These are phyloP conservation scores for Trilocha varians DNA, from an alignment of 2,888 invertebrate species.

Conservation along the genomic window DNA sequence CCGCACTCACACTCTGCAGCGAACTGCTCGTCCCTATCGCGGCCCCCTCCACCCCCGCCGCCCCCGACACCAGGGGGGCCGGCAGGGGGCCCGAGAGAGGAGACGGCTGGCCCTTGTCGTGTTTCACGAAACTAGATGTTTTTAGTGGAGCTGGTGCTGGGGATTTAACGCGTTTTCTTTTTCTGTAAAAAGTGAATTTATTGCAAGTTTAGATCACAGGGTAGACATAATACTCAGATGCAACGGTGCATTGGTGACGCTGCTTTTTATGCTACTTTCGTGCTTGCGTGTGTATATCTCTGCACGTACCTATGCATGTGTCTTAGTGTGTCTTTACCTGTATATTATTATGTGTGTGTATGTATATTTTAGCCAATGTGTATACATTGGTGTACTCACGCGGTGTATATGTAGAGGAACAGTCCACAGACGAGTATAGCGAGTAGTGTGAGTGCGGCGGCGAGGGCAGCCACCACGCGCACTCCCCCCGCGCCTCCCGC, in stretches of 20 bases:
- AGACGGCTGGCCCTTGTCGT: constrained; percentile 8
- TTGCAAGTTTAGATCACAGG: no score
- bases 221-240: no score
- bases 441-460: constrained; percentile 80
- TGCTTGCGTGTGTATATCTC: no score
- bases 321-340: no score
- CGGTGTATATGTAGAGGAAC: constrained; percentile 84
- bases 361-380: no score
- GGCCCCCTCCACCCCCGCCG: constrained; percentile 7
- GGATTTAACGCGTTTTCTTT: constrained; percentile 22
- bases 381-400: constrained; percentile 59
- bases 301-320: no score
- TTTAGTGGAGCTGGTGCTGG: constrained; percentile 7
- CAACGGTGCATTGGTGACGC: no score
- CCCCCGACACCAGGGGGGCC: constrained; percentile 5
- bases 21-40: constrained; percentile 43
- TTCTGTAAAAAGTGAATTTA: no score
- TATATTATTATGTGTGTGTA: no score
- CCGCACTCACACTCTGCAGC: constrained; percentile 70
- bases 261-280: no score
- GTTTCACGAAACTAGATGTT: constrained; percentile 3
- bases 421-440: constrained; percentile 83
- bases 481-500: constrained; percentile 55
- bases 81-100: constrained; percentile 8
- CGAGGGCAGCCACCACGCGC: constrained; percentile 75